Evolutionary conservation across 2,797 vertebrate species (phyloP), one percentile per base, ranked within the genome.

Genomic region (Gymnopithys bicolor): DNA sequence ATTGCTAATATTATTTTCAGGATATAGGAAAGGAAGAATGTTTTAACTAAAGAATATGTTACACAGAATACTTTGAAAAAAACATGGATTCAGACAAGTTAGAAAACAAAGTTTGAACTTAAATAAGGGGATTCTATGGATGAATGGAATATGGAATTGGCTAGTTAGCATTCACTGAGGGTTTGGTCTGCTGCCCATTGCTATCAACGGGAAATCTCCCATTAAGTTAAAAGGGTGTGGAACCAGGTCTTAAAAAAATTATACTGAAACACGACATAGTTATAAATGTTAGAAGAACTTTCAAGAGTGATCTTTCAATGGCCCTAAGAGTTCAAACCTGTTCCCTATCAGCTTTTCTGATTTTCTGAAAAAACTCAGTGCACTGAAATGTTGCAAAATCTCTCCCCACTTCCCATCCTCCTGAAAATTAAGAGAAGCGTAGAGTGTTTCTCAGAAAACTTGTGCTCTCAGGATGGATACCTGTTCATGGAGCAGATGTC

Each of bases 271-370:
- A 27, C 22, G 25, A 78, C 39, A 75, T n/a, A 25, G 30, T 70
- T 81, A 49, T 49, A 71, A 77, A 82, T 55, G 30, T 17, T 53
- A 55, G 55, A 79, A 88, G 88, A 82, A 30, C 19, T 85, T 84
- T 32, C 35, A 84, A 17, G 45, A 84, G 58, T 60, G 51, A 35
- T 69, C 28, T 74, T 74, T 53, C 55, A 69, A 19, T 6, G 23
- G 19, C 18, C 19, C 32, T 78, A 56, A 62, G 48, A 82, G 78
- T 58, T 78, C 43, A 43, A 39, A 16, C n/a, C n/a, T 56, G 33
- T 59, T 41, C 24, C 15, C 13, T 30, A 68, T 28, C 35, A 41
- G 41, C 41, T 41, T 16, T 41, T 41, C 41, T 41, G 41, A 35
- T 30, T 66, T 76, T 75, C 27, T 59, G 33, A 32, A 81, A 52